These are phyloP conservation scores for Halocynthia roretzi DNA, from an alignment of 23 tunicate genomes.

Conservation along the genomic window DNA sequence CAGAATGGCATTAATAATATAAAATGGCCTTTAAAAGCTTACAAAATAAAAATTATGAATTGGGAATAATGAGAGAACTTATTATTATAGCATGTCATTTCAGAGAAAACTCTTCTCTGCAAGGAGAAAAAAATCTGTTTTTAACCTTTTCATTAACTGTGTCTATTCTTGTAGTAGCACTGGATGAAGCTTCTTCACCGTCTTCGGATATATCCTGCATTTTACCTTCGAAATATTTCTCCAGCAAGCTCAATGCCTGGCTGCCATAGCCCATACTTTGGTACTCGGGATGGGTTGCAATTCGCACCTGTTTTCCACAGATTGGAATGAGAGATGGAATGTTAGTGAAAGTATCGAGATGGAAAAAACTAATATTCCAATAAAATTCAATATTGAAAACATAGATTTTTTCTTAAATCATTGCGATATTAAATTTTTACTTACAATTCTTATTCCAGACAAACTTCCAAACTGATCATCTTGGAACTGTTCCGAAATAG, in stretches of 20 bases:
- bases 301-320: slow-evolving; percentile 51
- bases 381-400: no score
- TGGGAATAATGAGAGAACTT: background rate
- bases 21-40: no score
- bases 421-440: background rate
- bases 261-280: slow-evolving; percentile 96
- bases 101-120: no score
- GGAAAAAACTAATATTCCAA: no score
- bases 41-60: background rate
- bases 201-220: slow-evolving; percentile 58
- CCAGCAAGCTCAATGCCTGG: slow-evolving; percentile 68
- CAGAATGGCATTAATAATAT: no score
- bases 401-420: no score
- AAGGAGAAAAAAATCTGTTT: background rate
- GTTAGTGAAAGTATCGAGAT: background rate
- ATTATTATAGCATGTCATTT: no score
- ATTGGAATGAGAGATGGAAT: background rate
- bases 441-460: slow-evolving; percentile 79
- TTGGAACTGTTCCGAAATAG: slow-evolving; percentile 94
- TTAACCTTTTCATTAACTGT: slow-evolving; percentile 48
- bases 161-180: slow-evolving; percentile 15
- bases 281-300: slow-evolving; percentile 96
- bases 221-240: slow-evolving; percentile 82
- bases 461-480: slow-evolving; percentile 73
- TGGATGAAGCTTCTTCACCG: slow-evolving; percentile 7